Conservation (phyloP, 1,140 invertebrate genomes). For the Conus ventricosus region DNA sequence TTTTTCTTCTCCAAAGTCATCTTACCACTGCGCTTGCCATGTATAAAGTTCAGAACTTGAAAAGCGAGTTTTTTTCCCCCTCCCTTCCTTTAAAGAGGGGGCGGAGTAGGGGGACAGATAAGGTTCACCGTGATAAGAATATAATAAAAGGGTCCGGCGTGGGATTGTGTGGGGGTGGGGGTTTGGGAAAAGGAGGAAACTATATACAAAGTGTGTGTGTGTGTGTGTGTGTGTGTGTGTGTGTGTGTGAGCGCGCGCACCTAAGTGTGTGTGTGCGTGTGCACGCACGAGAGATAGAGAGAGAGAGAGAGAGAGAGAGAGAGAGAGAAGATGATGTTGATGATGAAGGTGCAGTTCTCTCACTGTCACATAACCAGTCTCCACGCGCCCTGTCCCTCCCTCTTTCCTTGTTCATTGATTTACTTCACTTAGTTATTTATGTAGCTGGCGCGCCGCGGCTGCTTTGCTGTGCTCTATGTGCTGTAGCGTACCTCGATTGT, state of each 20-base stretch:
- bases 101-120: background rate
- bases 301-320: background rate
- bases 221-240: background rate
- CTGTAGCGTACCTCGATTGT: too few species aligned
- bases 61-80: background rate
- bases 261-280: conserved; percentile 1
- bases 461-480: too few species aligned
- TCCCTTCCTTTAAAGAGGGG: background rate
- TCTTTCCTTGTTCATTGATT: too few species aligned
- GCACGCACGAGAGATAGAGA: background rate
- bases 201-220: background rate
- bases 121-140: background rate
- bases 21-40: background rate
- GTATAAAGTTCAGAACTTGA: background rate
- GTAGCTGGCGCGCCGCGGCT: too few species aligned
- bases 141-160: background rate
- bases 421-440: too few species aligned
- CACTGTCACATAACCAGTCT: too few species aligned
- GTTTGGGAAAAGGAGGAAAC: background rate
- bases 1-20: background rate
- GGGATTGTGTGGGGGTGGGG: background rate
- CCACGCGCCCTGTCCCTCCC: too few species aligned
- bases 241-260: background rate
- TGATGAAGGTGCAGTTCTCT: background rate
- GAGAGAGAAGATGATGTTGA: background rate